Conservation (phyloP, 2,797 vertebrate genomes). For the Chiloscyllium punctatum region DNA sequence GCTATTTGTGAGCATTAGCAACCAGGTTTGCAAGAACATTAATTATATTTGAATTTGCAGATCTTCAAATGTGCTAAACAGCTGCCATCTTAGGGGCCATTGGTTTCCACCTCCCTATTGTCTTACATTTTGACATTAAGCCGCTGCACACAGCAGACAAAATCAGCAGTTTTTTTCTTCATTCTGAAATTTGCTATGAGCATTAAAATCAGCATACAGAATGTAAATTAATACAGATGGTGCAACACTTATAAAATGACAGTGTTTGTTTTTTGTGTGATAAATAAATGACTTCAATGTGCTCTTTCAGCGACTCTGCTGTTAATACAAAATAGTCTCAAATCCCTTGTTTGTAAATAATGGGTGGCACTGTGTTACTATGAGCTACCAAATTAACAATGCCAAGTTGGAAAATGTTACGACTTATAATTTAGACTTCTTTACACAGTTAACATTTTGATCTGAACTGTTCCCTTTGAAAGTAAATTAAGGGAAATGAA, state of each 20-base stretch:
- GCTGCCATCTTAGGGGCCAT: conserved; percentile 20
- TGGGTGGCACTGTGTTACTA: not conserved
- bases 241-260: not conserved
- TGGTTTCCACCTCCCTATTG: not conserved
- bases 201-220: not conserved
- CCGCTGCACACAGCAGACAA: not conserved
- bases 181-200: not conserved
- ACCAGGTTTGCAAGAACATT: not conserved
- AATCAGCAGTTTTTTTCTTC: not conserved
- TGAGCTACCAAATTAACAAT: not conserved
- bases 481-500: not conserved
- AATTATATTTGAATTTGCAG: conserved; percentile 29
- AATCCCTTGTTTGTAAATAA: not conserved
- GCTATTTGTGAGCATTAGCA: not conserved
- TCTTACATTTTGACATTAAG: not conserved
- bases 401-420: not conserved
- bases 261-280: not conserved
- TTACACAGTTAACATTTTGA: not conserved
- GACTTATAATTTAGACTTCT: not conserved
- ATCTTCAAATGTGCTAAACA: conserved; percentile 13
- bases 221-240: not conserved
- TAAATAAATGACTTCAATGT: not conserved
- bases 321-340: not conserved
- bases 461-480: not conserved
- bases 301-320: not conserved